Evolutionary conservation across 2,797 vertebrate genomes (phyloP).

Genomic region (Halcyon leucocephala): DNA sequence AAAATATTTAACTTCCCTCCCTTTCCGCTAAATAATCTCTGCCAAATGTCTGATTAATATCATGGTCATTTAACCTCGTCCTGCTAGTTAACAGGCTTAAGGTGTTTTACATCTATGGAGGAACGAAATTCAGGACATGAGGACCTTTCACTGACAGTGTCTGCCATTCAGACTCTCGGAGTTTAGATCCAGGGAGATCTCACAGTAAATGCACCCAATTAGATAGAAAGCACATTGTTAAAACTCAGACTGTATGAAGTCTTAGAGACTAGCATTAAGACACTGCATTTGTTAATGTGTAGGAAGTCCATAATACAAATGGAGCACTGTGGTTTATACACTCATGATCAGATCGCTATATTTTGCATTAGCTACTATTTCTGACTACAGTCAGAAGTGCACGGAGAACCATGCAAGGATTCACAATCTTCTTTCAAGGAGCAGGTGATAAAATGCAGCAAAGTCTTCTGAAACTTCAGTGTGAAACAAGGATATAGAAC

Average conservation of each 20-base stretch:
- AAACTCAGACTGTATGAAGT: not conserved
- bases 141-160: not conserved
- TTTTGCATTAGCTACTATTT: slow-evolving; percentile 32
- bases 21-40: not conserved
- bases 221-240: not conserved
- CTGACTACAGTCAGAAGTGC: slow-evolving; percentile 45
- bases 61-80: not conserved
- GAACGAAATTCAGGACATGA: not conserved
- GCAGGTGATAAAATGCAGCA: slow-evolving; percentile 35
- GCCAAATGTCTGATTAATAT: not conserved
- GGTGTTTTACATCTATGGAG: not conserved
- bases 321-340: slow-evolving; percentile 25
- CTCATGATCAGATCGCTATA: not conserved
- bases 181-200: not conserved
- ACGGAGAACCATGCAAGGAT: slow-evolving; percentile 44
- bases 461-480: slow-evolving; percentile 17
- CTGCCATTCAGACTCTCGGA: not conserved
- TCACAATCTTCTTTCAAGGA: slow-evolving; percentile 52
- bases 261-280: slow-evolving; percentile 8
- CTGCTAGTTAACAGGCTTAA: not conserved
- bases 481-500: slow-evolving; percentile 57
- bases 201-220: not conserved
- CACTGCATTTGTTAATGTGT: not conserved
- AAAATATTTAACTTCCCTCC: not conserved
- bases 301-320: slow-evolving; percentile 16